Evolutionary conservation across 2,797 vertebrate genomes (phyloP).

Genomic region (Chloroceryle amazona): DNA sequence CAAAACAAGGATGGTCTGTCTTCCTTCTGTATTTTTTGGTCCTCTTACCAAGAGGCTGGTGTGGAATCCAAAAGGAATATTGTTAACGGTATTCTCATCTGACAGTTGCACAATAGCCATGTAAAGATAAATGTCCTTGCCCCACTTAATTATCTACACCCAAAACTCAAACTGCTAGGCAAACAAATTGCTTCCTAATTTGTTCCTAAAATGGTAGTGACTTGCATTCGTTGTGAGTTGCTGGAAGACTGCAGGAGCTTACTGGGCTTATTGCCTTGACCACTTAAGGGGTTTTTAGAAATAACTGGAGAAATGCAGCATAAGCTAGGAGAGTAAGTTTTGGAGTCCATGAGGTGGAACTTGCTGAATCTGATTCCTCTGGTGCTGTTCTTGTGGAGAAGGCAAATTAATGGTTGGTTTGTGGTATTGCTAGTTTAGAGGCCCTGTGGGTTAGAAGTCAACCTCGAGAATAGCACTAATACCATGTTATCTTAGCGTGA

Average conservation of each 20-base stretch:
- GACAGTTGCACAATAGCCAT: background rate
- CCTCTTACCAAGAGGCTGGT: background rate
- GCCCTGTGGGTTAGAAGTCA: conserved; percentile 33
- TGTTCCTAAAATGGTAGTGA: conserved; percentile 15
- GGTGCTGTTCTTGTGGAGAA: conserved; percentile 17
- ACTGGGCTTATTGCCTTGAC: background rate
- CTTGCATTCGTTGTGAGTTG: background rate
- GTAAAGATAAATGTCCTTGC: conserved; percentile 33
- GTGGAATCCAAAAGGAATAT: background rate
- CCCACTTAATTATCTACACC: conserved; percentile 32
- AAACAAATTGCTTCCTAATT: conserved; percentile 62
- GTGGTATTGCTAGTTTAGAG: conserved; percentile 44
- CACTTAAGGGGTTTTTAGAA: background rate
- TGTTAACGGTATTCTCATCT: background rate
- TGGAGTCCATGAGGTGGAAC: background rate
- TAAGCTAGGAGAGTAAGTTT: background rate
- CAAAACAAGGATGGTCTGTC: conserved; percentile 25
- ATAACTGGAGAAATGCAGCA: background rate
- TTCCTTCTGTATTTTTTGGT: conserved; percentile 15
- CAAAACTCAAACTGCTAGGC: conserved; percentile 33
- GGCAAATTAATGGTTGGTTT: conserved; percentile 56
- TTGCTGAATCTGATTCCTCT: conserved; percentile 37
- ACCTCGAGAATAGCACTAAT: conserved; percentile 20
- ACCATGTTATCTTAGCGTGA: background rate
- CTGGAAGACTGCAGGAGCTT: background rate